Conservation (phyloP, 1,140 invertebrate genomes). For the Heliothis virescens region DNA sequence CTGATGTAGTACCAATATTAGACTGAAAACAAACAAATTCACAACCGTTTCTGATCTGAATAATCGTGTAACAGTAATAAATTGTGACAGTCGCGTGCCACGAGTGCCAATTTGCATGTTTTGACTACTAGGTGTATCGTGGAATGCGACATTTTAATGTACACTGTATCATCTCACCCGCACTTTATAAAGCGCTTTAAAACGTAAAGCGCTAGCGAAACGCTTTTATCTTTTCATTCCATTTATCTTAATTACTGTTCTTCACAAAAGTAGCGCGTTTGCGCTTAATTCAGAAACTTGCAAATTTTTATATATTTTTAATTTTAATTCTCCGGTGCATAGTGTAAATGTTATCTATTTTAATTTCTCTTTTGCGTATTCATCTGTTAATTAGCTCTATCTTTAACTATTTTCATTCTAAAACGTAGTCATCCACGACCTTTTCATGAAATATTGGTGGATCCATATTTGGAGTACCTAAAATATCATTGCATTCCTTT, state of each 20-base stretch:
- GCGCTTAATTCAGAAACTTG: background rate
- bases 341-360: background rate
- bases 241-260: slow-evolving; percentile 27
- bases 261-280: background rate
- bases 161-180: slow-evolving; percentile 11
- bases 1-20: slow-evolving; percentile 7
- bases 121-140: background rate
- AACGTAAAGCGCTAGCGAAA: background rate
- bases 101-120: slow-evolving; percentile 36
- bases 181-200: slow-evolving; percentile 16
- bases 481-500: no score
- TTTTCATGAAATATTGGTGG: no score
- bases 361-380: background rate
- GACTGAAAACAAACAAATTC: slow-evolving; percentile 21
- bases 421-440: no score
- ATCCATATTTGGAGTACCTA: no score
- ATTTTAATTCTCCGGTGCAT: background rate
- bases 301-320: background rate
- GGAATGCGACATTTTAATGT: slow-evolving; percentile 26
- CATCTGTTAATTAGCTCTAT: background rate
- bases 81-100: slow-evolving; percentile 19
- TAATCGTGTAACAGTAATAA: slow-evolving; percentile 12
- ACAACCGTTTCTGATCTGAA: slow-evolving; percentile 11
- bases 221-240: slow-evolving; percentile 29
- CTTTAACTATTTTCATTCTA: no score